A percentile compares a stretch with the other conserved stretches of the same genome.
These are phyloP conservation scores for Poeciliopsis paucimaculata DNA, from an alignment of 2,797 vertebrate species.

Conservation along the genomic window DNA sequence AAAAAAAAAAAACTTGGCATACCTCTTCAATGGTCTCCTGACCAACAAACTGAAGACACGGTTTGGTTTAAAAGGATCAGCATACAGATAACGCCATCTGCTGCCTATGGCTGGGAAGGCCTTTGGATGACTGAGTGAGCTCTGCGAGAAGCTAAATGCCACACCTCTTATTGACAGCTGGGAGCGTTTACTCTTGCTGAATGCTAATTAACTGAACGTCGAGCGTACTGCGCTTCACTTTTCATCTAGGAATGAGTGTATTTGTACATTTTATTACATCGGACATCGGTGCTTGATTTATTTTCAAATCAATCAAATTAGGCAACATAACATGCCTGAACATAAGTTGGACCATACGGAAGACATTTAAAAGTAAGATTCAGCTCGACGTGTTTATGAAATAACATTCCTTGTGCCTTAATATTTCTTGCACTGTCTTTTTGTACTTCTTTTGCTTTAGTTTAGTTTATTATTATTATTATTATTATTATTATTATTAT, in stretches of 20 bases:
- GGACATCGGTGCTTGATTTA: conserved; percentile 4
- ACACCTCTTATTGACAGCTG: conserved; percentile 41
- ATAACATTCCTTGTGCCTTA: background rate
- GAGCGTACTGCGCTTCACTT: conserved; percentile 14
- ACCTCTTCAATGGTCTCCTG: conserved; percentile 12
- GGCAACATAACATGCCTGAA: background rate
- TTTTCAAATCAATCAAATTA: conserved; percentile 3
- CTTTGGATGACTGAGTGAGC: conserved; percentile 7
- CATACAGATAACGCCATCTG: conserved; percentile 73
- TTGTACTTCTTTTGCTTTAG: background rate
- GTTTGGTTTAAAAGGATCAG: conserved; percentile 25
- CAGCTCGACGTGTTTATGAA: background rate
- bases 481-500: background rate
- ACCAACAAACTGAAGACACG: conserved; percentile 8
- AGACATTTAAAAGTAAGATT: background rate
- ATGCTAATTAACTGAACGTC: conserved; percentile 36
- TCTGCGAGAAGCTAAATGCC: conserved; percentile 20
- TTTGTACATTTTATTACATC: conserved; percentile 6
- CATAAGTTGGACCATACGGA: background rate
- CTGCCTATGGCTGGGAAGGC: conserved; percentile 60
- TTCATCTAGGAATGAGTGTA: conserved; percentile 7
- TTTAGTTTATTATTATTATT: background rate
- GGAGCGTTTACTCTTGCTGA: conserved; percentile 31
- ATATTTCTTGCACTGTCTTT: background rate
- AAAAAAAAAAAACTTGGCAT: background rate